Conservation (phyloP, 2,113 vertebrate species). For the Puntigrus tetrazona region DNA sequence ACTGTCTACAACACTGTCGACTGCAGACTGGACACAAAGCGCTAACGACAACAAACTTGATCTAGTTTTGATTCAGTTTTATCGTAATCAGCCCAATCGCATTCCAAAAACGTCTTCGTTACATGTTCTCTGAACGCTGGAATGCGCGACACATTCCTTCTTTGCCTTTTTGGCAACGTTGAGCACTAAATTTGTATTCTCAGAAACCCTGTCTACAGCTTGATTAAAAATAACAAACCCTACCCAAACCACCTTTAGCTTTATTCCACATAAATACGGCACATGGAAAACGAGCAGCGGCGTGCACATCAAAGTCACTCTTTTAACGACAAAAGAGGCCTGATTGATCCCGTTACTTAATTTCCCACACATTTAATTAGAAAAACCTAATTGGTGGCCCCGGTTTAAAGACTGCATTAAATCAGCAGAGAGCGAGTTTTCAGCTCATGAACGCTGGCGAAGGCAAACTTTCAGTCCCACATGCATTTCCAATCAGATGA, state of each 20-base stretch:
- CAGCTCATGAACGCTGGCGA: neutral
- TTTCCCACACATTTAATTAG: conserved; percentile 55
- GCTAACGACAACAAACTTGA: conserved; percentile 7
- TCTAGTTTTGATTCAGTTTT: conserved; percentile 2
- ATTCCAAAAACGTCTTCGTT: neutral
- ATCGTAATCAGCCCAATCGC: neutral
- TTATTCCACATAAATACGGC: conserved; percentile 45
- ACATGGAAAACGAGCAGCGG: conserved; percentile 19
- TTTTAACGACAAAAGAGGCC: conserved; percentile 33
- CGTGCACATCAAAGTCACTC: conserved; percentile 28
- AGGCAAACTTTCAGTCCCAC: conserved; percentile 13
- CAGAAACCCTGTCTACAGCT: neutral
- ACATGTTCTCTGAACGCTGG: neutral
- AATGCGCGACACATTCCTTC: neutral
- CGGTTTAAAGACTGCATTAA: conserved; percentile 52
- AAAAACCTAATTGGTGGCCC: conserved; percentile 56
- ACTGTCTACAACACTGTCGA: neutral
- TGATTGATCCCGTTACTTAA: conserved; percentile 48
- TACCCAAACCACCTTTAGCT: conserved; percentile 33
- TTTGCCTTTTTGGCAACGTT: neutral
- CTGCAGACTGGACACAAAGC: neutral
- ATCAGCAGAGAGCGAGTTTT: conserved; percentile 50
- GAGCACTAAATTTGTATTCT: conserved; percentile 2
- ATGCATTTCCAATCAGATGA: conserved; percentile 23
- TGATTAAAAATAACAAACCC: conserved; percentile 40